Evolutionary conservation across 2,888 invertebrate species (phyloP).

Genomic region (Aphidius colemani): DNA sequence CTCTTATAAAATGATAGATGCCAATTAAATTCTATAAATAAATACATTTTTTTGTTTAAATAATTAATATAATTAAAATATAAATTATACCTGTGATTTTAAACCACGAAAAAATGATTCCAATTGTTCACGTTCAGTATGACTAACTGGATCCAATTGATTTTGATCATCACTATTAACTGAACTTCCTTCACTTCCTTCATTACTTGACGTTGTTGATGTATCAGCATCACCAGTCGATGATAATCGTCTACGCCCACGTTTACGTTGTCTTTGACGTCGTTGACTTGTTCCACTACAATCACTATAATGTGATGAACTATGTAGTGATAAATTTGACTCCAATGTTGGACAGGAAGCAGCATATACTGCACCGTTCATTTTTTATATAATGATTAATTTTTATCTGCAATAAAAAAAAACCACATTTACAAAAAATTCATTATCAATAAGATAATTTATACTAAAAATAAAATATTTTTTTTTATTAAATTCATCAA

Average conservation of each 20-base stretch:
- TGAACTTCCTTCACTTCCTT: slow-evolving; percentile 64
- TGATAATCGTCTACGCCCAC: slow-evolving; percentile 58
- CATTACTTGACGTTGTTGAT: slow-evolving; percentile 62
- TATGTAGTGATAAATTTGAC: slow-evolving; percentile 51
- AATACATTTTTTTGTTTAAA: no score
- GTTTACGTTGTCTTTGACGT: slow-evolving; percentile 25
- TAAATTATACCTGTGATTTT: slow-evolving; percentile 68
- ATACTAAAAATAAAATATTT: no score
- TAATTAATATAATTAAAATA: neutral
- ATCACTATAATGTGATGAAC: slow-evolving; percentile 52
- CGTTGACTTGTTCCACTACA: slow-evolving; percentile 57
- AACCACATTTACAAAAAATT: neutral
- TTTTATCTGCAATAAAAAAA: slow-evolving; percentile 19
- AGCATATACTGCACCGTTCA: slow-evolving; percentile 51
- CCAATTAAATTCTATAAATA: no score
- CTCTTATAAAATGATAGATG: no score
- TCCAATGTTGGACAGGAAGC: slow-evolving; percentile 50
- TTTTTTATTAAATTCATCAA: no score
- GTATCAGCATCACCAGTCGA: slow-evolving; percentile 67
- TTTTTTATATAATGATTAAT: slow-evolving; percentile 27
- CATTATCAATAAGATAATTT: no score
- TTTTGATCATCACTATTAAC: slow-evolving; percentile 61
- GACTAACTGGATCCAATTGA: slow-evolving; percentile 64
- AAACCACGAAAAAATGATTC: slow-evolving; percentile 77
- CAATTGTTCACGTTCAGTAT: slow-evolving; percentile 70